Evolutionary conservation across 2,797 vertebrate genomes (phyloP).

Genomic region (Chaenodraco wilsoni): DNA sequence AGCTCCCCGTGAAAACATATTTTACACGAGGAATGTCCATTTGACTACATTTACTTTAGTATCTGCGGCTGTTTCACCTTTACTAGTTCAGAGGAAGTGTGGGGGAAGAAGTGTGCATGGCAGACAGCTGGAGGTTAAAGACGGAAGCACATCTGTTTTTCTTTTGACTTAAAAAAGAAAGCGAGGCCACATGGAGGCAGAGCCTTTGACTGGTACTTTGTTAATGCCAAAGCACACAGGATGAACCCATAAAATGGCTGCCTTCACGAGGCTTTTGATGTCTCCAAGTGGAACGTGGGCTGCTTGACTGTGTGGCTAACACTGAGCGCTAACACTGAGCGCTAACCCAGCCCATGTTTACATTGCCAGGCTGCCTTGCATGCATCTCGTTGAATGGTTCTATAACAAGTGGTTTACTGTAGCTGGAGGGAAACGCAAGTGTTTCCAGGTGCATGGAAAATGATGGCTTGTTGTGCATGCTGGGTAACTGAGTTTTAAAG

Average conservation of each 20-base stretch:
- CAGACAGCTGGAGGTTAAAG: conserved; percentile 67
- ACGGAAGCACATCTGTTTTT: conserved; percentile 69
- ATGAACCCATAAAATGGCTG: conserved; percentile 73
- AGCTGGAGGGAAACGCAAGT: no score
- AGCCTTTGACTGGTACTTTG: conserved; percentile 67
- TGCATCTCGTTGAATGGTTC: conserved; percentile 66
- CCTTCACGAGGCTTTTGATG: conserved; percentile 68
- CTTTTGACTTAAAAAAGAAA: conserved; percentile 30
- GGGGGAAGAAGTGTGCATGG: conserved; percentile 57
- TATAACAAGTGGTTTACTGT: conserved; percentile 63
- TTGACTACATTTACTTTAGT: background rate
- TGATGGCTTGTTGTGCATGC: conserved; percentile 76
- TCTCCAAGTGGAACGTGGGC: conserved; percentile 71
- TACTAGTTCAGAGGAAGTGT: conserved; percentile 48
- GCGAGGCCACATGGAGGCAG: conserved; percentile 73
- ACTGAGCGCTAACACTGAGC: conserved; percentile 69
- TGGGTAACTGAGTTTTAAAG: conserved; percentile 57
- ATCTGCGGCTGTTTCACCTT: conserved; percentile 15
- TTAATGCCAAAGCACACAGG: conserved; percentile 73
- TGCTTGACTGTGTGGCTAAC: conserved; percentile 76
- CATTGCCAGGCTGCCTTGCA: conserved; percentile 67
- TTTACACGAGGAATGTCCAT: background rate
- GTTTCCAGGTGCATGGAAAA: conserved; percentile 75
- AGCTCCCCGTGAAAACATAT: background rate
- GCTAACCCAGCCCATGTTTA: conserved; percentile 68